Conservation (phyloP, 2,797 vertebrate species). For the Amblyopsis hoosieri region DNA sequence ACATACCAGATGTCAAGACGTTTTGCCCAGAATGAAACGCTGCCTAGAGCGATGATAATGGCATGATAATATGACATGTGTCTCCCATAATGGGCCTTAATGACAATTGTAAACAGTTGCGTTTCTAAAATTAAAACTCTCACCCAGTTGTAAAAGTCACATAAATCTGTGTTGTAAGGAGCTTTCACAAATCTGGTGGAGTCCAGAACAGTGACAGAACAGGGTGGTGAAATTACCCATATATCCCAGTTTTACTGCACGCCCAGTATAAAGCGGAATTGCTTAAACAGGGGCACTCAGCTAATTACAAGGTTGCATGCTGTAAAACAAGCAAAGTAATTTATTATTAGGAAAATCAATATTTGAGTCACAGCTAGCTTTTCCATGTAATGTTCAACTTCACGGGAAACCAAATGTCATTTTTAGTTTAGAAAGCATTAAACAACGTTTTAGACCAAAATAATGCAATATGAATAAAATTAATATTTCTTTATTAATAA, state of each 20-base stretch:
- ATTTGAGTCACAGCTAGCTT: constrained; percentile 5
- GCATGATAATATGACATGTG: constrained; percentile 47
- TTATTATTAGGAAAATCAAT: constrained; percentile 30
- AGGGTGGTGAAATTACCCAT: constrained; percentile 30
- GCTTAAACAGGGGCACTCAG: constrained; percentile 45
- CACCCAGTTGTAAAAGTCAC: constrained; percentile 49
- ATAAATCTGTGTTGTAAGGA: constrained; percentile 39
- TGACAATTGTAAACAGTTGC: constrained; percentile 55
- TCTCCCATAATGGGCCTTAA: constrained; percentile 48
- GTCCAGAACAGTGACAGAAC: constrained; percentile 20
- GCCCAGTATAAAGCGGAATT: constrained; percentile 33
- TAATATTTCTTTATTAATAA: no score
- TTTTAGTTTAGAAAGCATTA: no score
- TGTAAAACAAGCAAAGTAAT: constrained; percentile 41
- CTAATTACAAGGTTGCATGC: constrained; percentile 32
- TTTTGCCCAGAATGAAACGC: constrained; percentile 49
- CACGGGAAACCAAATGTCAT: no score
- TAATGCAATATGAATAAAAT: no score
- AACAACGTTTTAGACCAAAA: no score
- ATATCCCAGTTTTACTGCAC: constrained; percentile 38
- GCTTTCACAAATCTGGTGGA: constrained; percentile 44
- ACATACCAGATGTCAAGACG: constrained; percentile 68
- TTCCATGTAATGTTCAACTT: no score
- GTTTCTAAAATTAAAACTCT: constrained; percentile 59
- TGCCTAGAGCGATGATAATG: constrained; percentile 44